Evolutionary conservation across 2,888 invertebrate genomes (phyloP).

Genomic region (Tipula lateralis): DNA sequence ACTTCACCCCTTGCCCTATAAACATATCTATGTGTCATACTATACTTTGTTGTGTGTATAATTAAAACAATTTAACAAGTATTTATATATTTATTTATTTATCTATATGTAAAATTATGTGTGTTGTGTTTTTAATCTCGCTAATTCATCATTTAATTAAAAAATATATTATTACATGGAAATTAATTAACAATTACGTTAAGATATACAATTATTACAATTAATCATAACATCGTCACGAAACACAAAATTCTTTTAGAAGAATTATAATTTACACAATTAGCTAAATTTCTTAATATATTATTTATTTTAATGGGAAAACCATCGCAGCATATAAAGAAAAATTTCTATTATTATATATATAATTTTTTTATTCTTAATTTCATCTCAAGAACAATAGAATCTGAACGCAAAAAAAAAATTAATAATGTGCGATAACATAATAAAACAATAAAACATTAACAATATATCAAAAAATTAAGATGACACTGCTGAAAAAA

Average conservation of each 20-base stretch:
- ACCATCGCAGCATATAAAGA: neutral
- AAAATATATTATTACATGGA: neutral
- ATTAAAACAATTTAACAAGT: slow-evolving; percentile 24
- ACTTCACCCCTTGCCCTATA: neutral
- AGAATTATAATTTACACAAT: slow-evolving; percentile 9
- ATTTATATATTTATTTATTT: neutral
- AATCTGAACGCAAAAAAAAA: neutral
- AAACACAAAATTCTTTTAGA: neutral
- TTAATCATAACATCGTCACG: neutral
- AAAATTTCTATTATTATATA: neutral
- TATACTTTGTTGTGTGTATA: neutral
- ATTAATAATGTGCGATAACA: neutral
- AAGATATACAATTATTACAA: neutral
- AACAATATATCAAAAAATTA: slow-evolving; percentile 19
- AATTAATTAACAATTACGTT: slow-evolving; percentile 6
- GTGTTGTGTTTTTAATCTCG: neutral
- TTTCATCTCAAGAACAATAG: neutral
- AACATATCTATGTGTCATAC: neutral
- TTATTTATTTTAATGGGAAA: neutral
- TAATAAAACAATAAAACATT: slow-evolving; percentile 15
- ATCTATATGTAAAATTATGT: neutral
- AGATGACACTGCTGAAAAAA: slow-evolving; percentile 4
- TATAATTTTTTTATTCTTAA: neutral
- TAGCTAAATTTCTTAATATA: neutral
- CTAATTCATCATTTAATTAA: slow-evolving; percentile 24